Base-by-base conservation (phyloP, 2,113 vertebrate species). In the Zosterops lateralis region DNA sequence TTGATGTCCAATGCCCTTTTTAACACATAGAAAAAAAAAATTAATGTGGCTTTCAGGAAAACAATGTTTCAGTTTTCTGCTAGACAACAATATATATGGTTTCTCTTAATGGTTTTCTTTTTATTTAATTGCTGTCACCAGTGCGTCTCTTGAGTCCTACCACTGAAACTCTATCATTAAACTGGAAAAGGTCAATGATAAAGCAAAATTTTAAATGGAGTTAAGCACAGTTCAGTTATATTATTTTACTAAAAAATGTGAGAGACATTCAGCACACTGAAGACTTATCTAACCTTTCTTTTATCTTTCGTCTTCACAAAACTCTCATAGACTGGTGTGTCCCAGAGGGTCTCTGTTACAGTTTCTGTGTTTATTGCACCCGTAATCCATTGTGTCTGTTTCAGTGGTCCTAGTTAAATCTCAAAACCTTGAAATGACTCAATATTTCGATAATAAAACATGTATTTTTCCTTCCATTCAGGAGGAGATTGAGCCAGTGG, bases 111-210 rank as follows among this genome's bases (percentile, higher is more conserved):
- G 25, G 50, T 58, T 94, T 53, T 47, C 58, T 81, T 67, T 75
- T 54, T 17, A 66, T 84, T 94, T 92, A 92, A 56, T 91, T 64
- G 38, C 50, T 86, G 25, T 48, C 62, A 71, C 57, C 94, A 84
- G 64, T 65, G 67, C 0, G 2, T 76, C 68, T 89, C 44, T 29
- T 68, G 60, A 68, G 53, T 71, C 65, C 68, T 78, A 45, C 53
- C 21, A 72, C 62, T 80, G 75, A 84, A 93, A 84, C 38, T 67
- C 53, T 73, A 12, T 94, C 84, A 85, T 89, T 92, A 87, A 85
- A 67, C 75, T 83, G 45, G 58, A 88, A 94, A 95, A 96, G 90
- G 90, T 84, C 84, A 94, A 79, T 31, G 50, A 78, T 47, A 47
- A 89, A 93, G 47, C 31, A 90, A 87, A 87, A 89, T 83, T 53